Conservation (phyloP, 1,140 invertebrate species). For the Drosophila pectinifera region DNA sequence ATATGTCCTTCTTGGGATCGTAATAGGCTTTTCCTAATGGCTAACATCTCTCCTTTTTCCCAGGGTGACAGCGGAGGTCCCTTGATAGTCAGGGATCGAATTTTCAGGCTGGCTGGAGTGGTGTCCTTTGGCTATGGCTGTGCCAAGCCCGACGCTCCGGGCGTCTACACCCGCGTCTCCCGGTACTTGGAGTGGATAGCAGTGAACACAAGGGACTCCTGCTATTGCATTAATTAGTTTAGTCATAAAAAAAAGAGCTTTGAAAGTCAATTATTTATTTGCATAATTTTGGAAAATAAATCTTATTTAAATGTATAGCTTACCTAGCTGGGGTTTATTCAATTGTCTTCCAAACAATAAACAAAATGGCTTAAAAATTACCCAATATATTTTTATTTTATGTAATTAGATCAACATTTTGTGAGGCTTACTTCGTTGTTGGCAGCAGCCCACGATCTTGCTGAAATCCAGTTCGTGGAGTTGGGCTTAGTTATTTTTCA, state of each 20-base stretch:
- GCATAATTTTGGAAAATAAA: background rate
- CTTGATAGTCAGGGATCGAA: slow-evolving; percentile 93
- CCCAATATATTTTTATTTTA: background rate
- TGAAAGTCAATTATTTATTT: background rate
- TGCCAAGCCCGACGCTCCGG: slow-evolving; percentile 93
- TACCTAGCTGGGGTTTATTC: background rate
- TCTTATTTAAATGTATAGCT: background rate
- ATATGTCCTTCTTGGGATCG: background rate
- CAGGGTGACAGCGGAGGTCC: slow-evolving; percentile 90
- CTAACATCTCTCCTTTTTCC: background rate
- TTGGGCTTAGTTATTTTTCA: slow-evolving; percentile 5
- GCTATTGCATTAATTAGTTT: slow-evolving; percentile 64
- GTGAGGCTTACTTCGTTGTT: background rate
- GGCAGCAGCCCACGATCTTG: background rate
- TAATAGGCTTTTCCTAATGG: no score
- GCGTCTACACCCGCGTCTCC: slow-evolving; percentile 86
- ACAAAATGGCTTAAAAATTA: background rate
- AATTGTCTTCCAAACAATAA: background rate
- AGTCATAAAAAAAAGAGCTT: background rate
- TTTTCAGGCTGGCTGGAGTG: slow-evolving; percentile 93
- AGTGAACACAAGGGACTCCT: slow-evolving; percentile 76
- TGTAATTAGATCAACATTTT: background rate
- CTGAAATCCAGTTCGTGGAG: slow-evolving; percentile 16
- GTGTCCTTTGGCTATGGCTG: slow-evolving; percentile 92
- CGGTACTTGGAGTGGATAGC: slow-evolving; percentile 81